phyloP scores from a whole-genome alignment of 2,797 vertebrate genomes.

The Danio tinwini region DNA sequence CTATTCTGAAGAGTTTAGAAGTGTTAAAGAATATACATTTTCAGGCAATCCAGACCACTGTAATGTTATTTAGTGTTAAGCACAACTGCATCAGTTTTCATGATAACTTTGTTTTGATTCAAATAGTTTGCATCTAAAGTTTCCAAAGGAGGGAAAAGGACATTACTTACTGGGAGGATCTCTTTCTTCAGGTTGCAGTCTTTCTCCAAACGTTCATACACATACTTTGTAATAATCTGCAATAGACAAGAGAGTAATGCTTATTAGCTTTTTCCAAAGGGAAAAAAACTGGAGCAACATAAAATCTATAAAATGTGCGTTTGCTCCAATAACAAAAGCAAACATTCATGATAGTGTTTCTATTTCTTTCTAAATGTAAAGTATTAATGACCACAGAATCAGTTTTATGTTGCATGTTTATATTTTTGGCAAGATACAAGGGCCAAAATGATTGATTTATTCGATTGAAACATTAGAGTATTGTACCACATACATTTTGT shows the following conservation, averaged over 20 bases:
- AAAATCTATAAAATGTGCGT: constrained; percentile 9
- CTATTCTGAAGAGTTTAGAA: constrained; percentile 10
- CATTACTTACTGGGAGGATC: constrained; percentile 90
- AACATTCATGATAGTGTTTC: background rate
- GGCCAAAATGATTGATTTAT: too few species aligned
- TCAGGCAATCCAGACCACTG: constrained; percentile 64
- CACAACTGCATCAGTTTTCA: constrained; percentile 70
- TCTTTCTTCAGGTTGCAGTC: constrained; percentile 94
- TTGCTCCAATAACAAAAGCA: background rate
- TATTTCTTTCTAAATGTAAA: background rate
- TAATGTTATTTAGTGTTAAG: constrained; percentile 66
- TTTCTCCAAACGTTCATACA: constrained; percentile 93
- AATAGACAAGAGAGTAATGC: constrained; percentile 56
- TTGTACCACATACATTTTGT: too few species aligned
- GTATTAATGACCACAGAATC: background rate
- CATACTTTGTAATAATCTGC: constrained; percentile 95
- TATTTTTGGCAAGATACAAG: too few species aligned
- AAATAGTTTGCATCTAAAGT: constrained; percentile 70
- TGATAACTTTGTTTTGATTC: constrained; percentile 75
- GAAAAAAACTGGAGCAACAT: background rate
- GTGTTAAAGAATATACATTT: constrained; percentile 54
- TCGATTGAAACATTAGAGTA: too few species aligned
- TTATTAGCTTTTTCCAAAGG: constrained; percentile 6
- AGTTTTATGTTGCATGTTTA: too few species aligned
- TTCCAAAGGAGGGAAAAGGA: constrained; percentile 14